phyloP scores from a whole-genome alignment of 2,797 vertebrate species.

The Sebastes hubbsi region DNA sequence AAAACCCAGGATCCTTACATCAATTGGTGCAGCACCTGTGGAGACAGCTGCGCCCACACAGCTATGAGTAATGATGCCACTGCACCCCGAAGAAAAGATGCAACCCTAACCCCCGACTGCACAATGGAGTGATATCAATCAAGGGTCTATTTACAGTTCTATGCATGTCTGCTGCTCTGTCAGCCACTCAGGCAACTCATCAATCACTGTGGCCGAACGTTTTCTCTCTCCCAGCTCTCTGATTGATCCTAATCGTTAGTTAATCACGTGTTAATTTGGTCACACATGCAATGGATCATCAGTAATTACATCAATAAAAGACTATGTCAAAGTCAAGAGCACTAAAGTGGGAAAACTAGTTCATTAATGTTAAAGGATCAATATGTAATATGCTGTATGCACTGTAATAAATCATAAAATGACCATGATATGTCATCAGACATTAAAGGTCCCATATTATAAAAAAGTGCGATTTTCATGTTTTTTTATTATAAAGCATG shows the following conservation, averaged over 20 bases:
- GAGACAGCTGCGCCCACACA: constrained; percentile 36
- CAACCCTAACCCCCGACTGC: constrained; percentile 19
- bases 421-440: too few species aligned
- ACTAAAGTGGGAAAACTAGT: neutral
- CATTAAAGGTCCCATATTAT: too few species aligned
- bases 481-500: too few species aligned
- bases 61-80: constrained; percentile 54
- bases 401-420: too few species aligned
- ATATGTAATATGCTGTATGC: too few species aligned
- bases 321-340: neutral
- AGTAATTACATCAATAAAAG: neutral
- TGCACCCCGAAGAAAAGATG: constrained; percentile 45
- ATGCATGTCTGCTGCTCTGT: constrained; percentile 42
- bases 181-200: constrained; percentile 49
- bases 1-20: constrained; percentile 11
- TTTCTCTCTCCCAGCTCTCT: constrained; percentile 4
- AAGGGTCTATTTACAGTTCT: constrained; percentile 51
- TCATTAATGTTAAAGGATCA: neutral
- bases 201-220: constrained; percentile 18
- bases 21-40: constrained; percentile 36
- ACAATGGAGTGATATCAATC: constrained; percentile 54
- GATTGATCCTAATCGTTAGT: constrained; percentile 19
- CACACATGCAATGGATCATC: neutral
- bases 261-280: constrained; percentile 7
- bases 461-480: too few species aligned